Conservation (phyloP, 2,797 vertebrate genomes). For the Morus bassanus region DNA sequence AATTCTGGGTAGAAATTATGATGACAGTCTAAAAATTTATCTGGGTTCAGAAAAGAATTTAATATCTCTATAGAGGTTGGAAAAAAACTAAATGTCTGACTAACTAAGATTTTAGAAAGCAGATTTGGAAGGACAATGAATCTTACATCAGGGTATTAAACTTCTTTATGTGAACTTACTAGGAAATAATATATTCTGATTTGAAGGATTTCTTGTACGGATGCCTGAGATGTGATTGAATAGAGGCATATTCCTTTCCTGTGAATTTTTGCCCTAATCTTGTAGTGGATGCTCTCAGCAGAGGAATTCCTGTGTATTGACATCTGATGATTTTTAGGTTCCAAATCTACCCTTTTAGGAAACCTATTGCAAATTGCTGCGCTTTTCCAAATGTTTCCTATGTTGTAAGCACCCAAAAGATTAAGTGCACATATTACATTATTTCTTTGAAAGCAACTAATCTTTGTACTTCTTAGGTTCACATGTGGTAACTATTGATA, state of each 20-base stretch:
- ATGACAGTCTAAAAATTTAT: background rate
- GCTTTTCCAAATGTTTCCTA: background rate
- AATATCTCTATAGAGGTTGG: background rate
- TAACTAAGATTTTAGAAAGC: background rate
- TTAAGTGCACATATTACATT: background rate
- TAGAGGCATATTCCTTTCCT: background rate
- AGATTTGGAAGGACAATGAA: background rate
- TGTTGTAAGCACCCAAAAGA: background rate
- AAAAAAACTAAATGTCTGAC: background rate
- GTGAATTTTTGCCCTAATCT: background rate
- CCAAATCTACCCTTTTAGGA: background rate
- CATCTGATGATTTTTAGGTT: background rate
- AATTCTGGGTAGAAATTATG: background rate
- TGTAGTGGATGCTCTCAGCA: background rate
- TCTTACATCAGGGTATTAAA: background rate
- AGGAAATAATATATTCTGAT: background rate
- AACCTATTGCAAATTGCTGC: background rate
- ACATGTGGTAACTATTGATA: background rate
- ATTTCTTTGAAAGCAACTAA: background rate
- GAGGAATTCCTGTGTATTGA: background rate
- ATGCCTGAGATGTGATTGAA: background rate
- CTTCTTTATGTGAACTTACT: background rate
- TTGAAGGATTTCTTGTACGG: background rate
- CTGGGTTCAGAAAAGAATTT: background rate
- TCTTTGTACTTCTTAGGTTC: background rate